These are phyloP conservation scores for Drosophila pseudotakahashii DNA, from an alignment of 2,888 invertebrate genomes.

Conservation along the genomic window DNA sequence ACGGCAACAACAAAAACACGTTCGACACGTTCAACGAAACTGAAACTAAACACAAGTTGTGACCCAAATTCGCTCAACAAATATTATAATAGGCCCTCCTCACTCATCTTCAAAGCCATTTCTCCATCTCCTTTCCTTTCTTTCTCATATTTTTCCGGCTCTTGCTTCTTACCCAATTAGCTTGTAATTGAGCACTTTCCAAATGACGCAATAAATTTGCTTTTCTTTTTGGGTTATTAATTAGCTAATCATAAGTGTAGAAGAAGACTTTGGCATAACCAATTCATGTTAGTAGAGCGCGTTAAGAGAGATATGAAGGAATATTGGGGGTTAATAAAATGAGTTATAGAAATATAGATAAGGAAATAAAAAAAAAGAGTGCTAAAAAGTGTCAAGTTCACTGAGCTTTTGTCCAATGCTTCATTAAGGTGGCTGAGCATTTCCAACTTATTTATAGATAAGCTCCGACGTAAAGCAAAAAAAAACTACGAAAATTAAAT, in stretches of 20 bases:
- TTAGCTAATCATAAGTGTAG: constrained; percentile 61
- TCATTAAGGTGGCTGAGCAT: constrained; percentile 55
- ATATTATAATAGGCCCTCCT: constrained; percentile 58
- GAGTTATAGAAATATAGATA: not conserved
- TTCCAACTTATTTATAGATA: constrained; percentile 53
- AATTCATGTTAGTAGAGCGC: constrained; percentile 21
- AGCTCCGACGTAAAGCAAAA: constrained; percentile 8
- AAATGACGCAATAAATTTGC: constrained; percentile 53
- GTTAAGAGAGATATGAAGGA: not conserved
- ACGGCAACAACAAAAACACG: constrained; percentile 53
- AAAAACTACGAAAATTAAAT: constrained; percentile 26
- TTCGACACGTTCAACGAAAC: constrained; percentile 73
- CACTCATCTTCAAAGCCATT: constrained; percentile 22
- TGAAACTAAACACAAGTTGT: constrained; percentile 52
- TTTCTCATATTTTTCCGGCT: constrained; percentile 17
- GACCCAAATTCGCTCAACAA: constrained; percentile 73
- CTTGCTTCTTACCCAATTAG: constrained; percentile 59
- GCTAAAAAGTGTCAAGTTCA: constrained; percentile 50
- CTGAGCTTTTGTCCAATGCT: constrained; percentile 34
- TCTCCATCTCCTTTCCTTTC: constrained; percentile 3
- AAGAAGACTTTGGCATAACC: constrained; percentile 21
- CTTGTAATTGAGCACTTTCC: constrained; percentile 66
- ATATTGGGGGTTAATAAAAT: not conserved
- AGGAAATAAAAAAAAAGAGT: not conserved
- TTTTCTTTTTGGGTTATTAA: constrained; percentile 65